These are phyloP conservation scores for Vipera ursinii DNA, from an alignment of 2,797 vertebrate genomes.

Conservation along the genomic window DNA sequence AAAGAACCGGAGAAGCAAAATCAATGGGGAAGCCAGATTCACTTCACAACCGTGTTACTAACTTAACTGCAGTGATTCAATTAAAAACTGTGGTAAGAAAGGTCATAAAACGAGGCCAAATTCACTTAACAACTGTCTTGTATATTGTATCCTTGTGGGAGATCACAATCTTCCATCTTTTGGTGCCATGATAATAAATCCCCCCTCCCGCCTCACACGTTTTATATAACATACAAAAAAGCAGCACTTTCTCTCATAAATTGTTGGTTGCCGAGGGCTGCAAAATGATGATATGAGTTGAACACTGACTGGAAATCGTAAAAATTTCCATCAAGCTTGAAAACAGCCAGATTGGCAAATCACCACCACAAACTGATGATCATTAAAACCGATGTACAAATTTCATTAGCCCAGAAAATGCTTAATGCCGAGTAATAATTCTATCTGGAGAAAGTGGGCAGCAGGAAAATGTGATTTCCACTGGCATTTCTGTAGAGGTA, in stretches of 20 bases:
- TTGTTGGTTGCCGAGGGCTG: slow-evolving; percentile 14
- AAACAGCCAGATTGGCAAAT: not conserved
- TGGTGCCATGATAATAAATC: not conserved
- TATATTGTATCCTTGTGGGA: not conserved
- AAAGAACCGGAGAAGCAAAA: not conserved
- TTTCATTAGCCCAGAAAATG: slow-evolving; percentile 18
- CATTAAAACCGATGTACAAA: slow-evolving; percentile 42
- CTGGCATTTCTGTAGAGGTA: not conserved
- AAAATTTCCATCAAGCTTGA: slow-evolving; percentile 10
- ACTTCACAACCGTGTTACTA: not conserved
- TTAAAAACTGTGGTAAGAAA: not conserved
- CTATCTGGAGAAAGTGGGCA: not conserved
- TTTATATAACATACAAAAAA: not conserved
- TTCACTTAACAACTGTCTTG: not conserved
- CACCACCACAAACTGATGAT: slow-evolving; percentile 15
- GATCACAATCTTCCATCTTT: not conserved
- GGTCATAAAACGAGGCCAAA: not conserved
- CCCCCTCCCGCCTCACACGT: not conserved
- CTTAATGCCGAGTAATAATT: not conserved
- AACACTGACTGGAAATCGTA: not conserved
- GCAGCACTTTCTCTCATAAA: slow-evolving; percentile 6
- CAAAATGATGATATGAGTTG: slow-evolving; percentile 26
- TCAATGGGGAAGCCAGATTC: not conserved
- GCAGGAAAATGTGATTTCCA: not conserved
- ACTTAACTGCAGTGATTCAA: not conserved